Conservation (phyloP, 2,888 invertebrate genomes). For the Cataglyphis rosenhaueri region DNA sequence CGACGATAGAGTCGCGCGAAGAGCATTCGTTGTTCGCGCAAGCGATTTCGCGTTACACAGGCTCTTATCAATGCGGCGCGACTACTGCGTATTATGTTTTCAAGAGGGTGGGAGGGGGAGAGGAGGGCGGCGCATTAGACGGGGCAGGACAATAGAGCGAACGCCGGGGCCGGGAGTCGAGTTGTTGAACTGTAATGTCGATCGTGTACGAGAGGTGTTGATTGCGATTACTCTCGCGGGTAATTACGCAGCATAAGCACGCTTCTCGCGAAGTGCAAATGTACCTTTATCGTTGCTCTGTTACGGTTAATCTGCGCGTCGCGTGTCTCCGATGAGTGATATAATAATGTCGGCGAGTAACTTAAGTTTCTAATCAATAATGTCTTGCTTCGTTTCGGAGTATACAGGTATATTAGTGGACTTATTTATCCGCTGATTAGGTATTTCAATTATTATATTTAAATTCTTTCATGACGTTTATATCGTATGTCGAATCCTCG, state of each 20-base stretch:
- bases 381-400: slow-evolving; percentile 8
- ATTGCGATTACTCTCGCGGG: slow-evolving; percentile 52
- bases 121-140: slow-evolving; percentile 66
- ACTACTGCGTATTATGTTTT: slow-evolving; percentile 16
- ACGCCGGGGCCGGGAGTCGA: slow-evolving; percentile 66
- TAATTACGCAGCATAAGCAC: slow-evolving; percentile 40
- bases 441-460: slow-evolving; percentile 18
- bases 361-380: slow-evolving; percentile 44
- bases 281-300: slow-evolving; percentile 41
- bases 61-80: slow-evolving; percentile 58
- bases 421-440: slow-evolving; percentile 35
- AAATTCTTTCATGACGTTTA: slow-evolving; percentile 18
- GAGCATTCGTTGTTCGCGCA: slow-evolving; percentile 80
- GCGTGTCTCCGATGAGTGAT: slow-evolving; percentile 32
- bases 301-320: slow-evolving; percentile 39
- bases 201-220: slow-evolving; percentile 41
- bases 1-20: slow-evolving; percentile 80
- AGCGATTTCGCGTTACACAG: slow-evolving; percentile 80
- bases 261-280: slow-evolving; percentile 29
- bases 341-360: slow-evolving; percentile 19
- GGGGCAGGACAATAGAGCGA: slow-evolving; percentile 73
- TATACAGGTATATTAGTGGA: slow-evolving; percentile 25
- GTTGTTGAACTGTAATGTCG: slow-evolving; percentile 58
- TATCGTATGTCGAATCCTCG: background rate
- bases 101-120: slow-evolving; percentile 29